Conservation (phyloP, 2,888 invertebrate species). For the Zaprionus lineosus region DNA sequence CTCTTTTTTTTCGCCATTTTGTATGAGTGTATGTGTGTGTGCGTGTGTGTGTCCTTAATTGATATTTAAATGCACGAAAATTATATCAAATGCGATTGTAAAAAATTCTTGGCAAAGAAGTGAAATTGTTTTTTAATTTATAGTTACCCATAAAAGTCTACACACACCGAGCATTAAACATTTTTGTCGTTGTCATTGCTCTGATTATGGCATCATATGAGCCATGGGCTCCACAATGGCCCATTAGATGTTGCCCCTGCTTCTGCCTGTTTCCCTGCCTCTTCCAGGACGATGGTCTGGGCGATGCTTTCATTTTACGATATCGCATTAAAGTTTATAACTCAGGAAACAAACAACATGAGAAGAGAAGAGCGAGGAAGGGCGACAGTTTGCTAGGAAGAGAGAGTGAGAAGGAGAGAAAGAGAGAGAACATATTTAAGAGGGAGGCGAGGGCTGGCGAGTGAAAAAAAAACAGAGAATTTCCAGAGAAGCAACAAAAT, state of each 20-base stretch:
- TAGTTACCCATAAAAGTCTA: constrained; percentile 51
- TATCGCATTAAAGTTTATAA: constrained; percentile 65
- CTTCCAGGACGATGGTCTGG: too few relatives aligned
- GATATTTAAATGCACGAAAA: constrained; percentile 62
- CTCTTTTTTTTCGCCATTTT: constrained; percentile 28
- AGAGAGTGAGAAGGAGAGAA: background rate
- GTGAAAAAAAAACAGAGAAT: constrained; percentile 4
- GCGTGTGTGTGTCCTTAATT: constrained; percentile 45
- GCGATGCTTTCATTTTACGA: constrained; percentile 61
- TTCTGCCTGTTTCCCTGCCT: background rate
- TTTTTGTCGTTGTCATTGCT: constrained; percentile 60
- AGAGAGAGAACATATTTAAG: constrained; percentile 1
- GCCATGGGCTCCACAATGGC: background rate
- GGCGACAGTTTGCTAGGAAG: too few relatives aligned
- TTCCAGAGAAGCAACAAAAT: constrained; percentile 34
- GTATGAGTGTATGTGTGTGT: background rate
- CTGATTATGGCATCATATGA: constrained; percentile 56
- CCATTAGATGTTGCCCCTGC: constrained; percentile 37
- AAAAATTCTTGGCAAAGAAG: constrained; percentile 4
- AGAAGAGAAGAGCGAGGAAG: too few relatives aligned
- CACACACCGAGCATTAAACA: constrained; percentile 6
- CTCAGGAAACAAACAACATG: constrained; percentile 15
- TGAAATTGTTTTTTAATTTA: constrained; percentile 74
- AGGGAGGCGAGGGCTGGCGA: background rate
- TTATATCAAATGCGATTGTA: constrained; percentile 48